Conservation (phyloP, 2,113 vertebrate species). For the Megalops atlanticus region DNA sequence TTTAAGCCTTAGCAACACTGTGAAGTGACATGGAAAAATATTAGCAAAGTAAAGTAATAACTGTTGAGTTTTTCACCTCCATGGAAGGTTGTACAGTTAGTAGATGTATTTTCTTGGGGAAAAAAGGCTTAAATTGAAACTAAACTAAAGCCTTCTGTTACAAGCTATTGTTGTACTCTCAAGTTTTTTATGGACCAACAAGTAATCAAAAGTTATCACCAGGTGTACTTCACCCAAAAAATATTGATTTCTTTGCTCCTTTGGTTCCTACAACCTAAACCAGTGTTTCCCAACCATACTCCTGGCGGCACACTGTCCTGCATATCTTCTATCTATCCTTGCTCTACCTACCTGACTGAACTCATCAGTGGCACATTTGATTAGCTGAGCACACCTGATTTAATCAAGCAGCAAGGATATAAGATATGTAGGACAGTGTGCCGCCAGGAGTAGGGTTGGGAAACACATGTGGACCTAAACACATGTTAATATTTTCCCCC, state of each 20-base stretch:
- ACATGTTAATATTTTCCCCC: background rate
- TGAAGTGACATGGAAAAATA: conserved; percentile 10
- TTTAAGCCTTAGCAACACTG: background rate
- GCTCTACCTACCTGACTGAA: too few species aligned
- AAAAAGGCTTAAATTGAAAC: too few species aligned
- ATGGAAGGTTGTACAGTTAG: background rate
- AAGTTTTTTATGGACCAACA: background rate
- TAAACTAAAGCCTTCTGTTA: background rate
- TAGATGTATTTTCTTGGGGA: background rate
- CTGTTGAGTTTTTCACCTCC: background rate
- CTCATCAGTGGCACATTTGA: too few species aligned
- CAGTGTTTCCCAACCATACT: too few species aligned
- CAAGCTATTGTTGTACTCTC: background rate
- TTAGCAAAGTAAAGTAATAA: background rate
- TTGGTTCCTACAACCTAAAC: background rate
- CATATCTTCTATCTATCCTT: too few species aligned
- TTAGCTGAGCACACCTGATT: too few species aligned
- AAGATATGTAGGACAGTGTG: too few species aligned
- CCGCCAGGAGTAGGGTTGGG: too few species aligned
- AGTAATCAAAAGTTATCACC: background rate
- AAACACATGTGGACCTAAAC: too few species aligned
- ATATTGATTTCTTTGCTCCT: background rate
- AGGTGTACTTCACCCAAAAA: background rate
- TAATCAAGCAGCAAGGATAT: too few species aligned
- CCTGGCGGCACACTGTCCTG: too few species aligned